Conservation (phyloP, 2,113 vertebrate species). For the Eidolon helvum region DNA sequence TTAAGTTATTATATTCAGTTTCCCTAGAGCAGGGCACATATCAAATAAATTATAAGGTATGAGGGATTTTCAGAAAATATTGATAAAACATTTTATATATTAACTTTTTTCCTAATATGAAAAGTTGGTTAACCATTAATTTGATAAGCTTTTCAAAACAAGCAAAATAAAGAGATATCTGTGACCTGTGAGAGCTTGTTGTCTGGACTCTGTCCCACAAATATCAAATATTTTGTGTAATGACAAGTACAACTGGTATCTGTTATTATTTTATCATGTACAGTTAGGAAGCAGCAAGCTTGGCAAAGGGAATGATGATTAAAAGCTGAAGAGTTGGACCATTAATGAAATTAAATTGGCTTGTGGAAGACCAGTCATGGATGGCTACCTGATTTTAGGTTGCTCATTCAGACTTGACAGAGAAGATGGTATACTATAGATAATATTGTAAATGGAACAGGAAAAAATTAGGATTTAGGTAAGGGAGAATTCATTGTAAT, state of each 20-base stretch:
- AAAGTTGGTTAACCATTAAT: slow-evolving; percentile 32
- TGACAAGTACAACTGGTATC: not conserved
- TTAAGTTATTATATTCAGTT: not conserved
- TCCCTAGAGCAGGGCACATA: not conserved
- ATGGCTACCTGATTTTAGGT: not conserved
- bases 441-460: slow-evolving; percentile 19
- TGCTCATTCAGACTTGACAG: not conserved
- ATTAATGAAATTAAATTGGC: not conserved
- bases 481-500: not conserved
- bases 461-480: not conserved
- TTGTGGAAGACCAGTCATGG: not conserved
- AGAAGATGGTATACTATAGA: not conserved
- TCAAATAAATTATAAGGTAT: not conserved
- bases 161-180: slow-evolving; percentile 2
- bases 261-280: not conserved
- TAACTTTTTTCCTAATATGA: not conserved
- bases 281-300: not conserved
- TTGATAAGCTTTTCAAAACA: slow-evolving; percentile 26
- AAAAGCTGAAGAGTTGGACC: not conserved
- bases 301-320: not conserved
- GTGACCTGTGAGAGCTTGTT: not conserved
- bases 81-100: not conserved
- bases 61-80: slow-evolving; percentile 24
- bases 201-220: not conserved
- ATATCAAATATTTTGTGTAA: not conserved